A percentile compares a stretch with the other conserved stretches of the same genome.
phyloP scores from a whole-genome alignment of 92 coral and sea anemone genomes.

The Metridium senile region DNA sequence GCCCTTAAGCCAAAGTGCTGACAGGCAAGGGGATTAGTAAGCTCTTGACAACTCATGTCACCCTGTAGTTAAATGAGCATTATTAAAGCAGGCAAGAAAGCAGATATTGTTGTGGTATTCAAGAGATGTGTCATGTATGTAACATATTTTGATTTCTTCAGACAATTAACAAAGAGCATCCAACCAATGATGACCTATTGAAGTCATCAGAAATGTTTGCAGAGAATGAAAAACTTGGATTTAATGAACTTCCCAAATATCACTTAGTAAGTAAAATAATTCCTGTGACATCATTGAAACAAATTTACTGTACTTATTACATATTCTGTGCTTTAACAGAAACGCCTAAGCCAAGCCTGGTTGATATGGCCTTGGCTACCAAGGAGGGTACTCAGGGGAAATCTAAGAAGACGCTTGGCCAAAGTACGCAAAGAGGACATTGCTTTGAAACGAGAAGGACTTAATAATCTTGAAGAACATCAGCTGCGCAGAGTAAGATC shows the following conservation, averaged over 20 bases:
- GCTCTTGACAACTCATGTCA: no score
- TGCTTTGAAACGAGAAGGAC: constrained; percentile 87
- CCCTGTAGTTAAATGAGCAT: no score
- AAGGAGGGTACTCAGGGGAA: constrained; percentile 64
- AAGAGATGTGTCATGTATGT: no score
- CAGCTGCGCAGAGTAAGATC: constrained; percentile 74
- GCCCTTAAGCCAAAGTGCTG: no score
- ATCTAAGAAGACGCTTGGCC: constrained; percentile 56
- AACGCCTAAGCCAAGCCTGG: constrained; percentile 88
- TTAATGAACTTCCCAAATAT: constrained; percentile 73
- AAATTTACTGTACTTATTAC: not conserved
- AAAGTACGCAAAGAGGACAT: constrained; percentile 85
- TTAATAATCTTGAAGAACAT: constrained; percentile 64
- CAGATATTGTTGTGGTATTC: no score
- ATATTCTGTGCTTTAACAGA: constrained; percentile 34
- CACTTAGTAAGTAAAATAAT: constrained; percentile 73
- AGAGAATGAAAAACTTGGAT: constrained; percentile 64
- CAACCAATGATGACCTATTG: constrained; percentile 73
- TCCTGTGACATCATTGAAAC: not conserved
- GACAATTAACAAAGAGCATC: constrained; percentile 73
- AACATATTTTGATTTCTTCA: constrained; percentile 15
- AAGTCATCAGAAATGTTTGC: constrained; percentile 66
- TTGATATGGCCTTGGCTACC: constrained; percentile 92
- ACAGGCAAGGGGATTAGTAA: no score
- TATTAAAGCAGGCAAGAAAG: no score